Base-by-base conservation (phyloP, 2,113 vertebrate species). In the Crotophaga sulcirostris region DNA sequence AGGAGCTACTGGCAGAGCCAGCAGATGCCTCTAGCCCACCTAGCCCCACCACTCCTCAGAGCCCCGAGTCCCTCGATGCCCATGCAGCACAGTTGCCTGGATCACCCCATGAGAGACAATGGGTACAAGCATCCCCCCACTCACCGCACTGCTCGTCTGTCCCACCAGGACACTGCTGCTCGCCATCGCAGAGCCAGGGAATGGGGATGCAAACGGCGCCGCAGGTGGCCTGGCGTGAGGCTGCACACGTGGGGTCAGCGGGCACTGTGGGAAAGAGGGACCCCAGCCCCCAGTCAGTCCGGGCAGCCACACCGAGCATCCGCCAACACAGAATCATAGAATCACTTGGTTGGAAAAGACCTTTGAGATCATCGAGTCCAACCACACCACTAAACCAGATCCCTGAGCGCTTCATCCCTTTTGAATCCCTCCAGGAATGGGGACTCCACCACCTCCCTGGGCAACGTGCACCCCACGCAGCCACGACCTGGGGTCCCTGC, bases 141-240 rank as follows among this genome's bases (percentile, higher is more conserved):
- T 97, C 76, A 98, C 98, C 97, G 4, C 98, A 98, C 25, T 81
- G 96, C 70, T 98, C 97, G 1, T 98, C 97, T 0, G 84, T 92
- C 33, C 97, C 97, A 4, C 97, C 97, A 0, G 95, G 95, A 67
- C 98, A 98, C 45, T 98, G 97, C 66, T 29, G 84, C 74, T 98
- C 96, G 7, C 97, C 97, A 6, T 97, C 97, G 15, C 98, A 98
- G 58, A 98, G 96, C 97, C 98, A 98, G 13, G 96, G 36, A 40
- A 98, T n/a, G 0, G 98, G 98, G 70, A 98, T 95, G 75, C 97
- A 98, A 33, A 73, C 78, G 1, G 96, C 78, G 20, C 88, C 81
- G 51, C 98, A 98, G 3, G 26, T 4, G 15, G 89, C 97, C 92
- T 98, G 98, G 40, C 63, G 84, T 0, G 87, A 93, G 44, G 87